phyloP scores from a whole-genome alignment of 1,140 invertebrate genomes.

The Coptotermes formosanus region DNA sequence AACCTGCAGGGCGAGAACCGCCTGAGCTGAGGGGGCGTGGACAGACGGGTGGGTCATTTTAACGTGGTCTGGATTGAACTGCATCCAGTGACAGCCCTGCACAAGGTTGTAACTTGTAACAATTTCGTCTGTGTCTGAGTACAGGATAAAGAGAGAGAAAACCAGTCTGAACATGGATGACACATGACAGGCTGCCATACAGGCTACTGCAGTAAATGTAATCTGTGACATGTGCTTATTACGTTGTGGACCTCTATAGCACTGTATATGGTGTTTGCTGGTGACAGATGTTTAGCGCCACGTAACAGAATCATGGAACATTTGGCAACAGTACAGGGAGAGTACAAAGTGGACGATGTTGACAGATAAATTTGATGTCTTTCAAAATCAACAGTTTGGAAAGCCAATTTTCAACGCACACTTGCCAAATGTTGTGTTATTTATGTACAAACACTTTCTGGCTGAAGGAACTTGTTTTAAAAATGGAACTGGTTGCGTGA shows the following conservation, averaged over 20 bases:
- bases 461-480: background rate
- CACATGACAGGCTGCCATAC: too few relatives aligned
- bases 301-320: background rate
- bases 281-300: background rate
- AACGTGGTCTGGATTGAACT: too few relatives aligned
- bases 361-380: constrained; percentile 17
- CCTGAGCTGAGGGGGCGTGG: too few relatives aligned
- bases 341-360: background rate
- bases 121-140: too few relatives aligned
- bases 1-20: too few relatives aligned
- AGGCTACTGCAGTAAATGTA: too few relatives aligned
- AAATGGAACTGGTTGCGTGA: background rate
- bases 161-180: too few relatives aligned
- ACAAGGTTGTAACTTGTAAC: too few relatives aligned
- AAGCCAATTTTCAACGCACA: background rate
- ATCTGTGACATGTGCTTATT: background rate
- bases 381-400: constrained; percentile 2
- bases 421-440: constrained; percentile 7
- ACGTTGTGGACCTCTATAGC: background rate
- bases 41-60: too few relatives aligned
- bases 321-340: background rate
- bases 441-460: constrained; percentile 1
- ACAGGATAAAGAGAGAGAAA: too few relatives aligned
- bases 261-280: background rate
- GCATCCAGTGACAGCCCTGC: too few relatives aligned